phyloP scores from a whole-genome alignment of 2,888 invertebrate species.

The Tridacna crocea region DNA sequence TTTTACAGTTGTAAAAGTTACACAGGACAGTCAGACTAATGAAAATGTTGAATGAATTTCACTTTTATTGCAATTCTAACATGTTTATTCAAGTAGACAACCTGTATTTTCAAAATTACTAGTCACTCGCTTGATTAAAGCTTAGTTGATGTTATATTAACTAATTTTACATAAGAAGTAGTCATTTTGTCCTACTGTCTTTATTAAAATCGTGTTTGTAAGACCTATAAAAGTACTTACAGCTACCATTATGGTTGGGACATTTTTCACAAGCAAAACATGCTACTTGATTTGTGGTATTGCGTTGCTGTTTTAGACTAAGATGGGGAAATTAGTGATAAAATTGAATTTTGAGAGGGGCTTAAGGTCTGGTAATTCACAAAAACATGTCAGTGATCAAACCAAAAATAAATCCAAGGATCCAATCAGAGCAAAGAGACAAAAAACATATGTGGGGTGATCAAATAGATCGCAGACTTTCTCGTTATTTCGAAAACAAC shows the following conservation, averaged over 20 bases:
- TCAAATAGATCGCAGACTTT: no score
- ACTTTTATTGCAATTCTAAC: background rate
- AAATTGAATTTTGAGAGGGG: slow-evolving; percentile 3
- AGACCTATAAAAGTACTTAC: background rate
- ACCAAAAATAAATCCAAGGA: background rate
- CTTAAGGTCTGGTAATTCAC: slow-evolving; percentile 6
- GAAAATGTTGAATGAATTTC: background rate
- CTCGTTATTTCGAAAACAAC: no score
- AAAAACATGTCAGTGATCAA: background rate
- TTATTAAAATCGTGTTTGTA: background rate
- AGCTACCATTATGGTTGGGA: slow-evolving; percentile 8
- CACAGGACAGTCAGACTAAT: background rate
- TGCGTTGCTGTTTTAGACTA: background rate
- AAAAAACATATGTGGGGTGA: background rate
- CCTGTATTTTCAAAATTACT: background rate
- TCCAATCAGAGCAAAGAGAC: slow-evolving; percentile 2
- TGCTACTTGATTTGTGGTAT: background rate
- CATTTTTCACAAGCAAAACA: background rate
- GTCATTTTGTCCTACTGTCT: background rate
- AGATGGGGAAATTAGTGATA: slow-evolving; percentile 1
- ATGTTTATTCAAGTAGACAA: background rate
- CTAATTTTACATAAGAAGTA: background rate
- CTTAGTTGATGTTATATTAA: background rate
- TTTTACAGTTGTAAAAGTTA: slow-evolving; percentile 1
- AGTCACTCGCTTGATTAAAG: background rate